Base-by-base conservation (phyloP, 1,140 invertebrate species). In the Agrilus planipennis region DNA sequence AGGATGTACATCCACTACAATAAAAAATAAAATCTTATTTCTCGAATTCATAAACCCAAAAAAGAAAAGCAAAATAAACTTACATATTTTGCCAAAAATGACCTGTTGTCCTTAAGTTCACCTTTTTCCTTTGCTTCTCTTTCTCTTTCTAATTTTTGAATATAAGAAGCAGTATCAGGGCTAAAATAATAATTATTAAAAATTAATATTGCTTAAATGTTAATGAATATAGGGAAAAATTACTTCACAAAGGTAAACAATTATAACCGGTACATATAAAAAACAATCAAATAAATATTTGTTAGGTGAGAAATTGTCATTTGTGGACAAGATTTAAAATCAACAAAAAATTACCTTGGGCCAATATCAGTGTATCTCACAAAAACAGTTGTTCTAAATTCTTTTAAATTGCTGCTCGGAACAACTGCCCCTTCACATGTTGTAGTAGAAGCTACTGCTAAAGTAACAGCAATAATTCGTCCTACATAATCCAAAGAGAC, bases 61-160 rank as follows among this genome's bases (percentile, higher is more conserved):
- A 77, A 55, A 52, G 18, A 15, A 12, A 25, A 15, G 9, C 21
- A 55, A 53, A 57, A 53, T 57, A 25, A 29, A 77, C 85, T 84
- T 78, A 93, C 89, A 73, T 96, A 96, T 94, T 93, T 96, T 1
- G 85, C 85, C 53, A 96, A 75, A 62, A 96, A 95, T 34, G 89
- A 91, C 55, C 89, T 71, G 61, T 92, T 94, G 60, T 96, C 91
- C 62, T 85, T 85, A 35, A 80, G 72, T 53, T 92, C 88, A 19
- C 89, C 90, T 48, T 85, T 81, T 58, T 90, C 83, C 51, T 88
- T 79, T 6, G 89, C 88, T 63, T 87, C 82, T 51, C 81, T 77
- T 65, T 96, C 91, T 42, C 81, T 65, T 62, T 94, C 90, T 22
- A 93, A 53, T 60, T 92, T 92, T 54, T 92, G 84, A 51, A 95